Evolutionary conservation across 2,888 invertebrate genomes (phyloP), one percentile per base, ranked within the genome.

Genomic region (Agrochola litura): DNA sequence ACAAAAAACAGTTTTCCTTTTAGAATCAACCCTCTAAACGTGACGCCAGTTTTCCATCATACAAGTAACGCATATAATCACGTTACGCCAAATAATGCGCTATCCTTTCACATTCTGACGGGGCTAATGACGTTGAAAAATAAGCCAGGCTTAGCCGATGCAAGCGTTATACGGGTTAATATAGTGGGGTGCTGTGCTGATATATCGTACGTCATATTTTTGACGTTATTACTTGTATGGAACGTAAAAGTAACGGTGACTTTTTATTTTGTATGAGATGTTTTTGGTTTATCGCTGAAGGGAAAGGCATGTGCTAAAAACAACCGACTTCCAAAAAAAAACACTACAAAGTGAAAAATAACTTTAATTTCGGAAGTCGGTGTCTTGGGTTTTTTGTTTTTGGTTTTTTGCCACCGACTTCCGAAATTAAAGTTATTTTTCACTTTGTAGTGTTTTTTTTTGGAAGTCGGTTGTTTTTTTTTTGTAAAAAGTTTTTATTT

Each of bases 111-210:
- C 86, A 88, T 90, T 89, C 86, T 91, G 91, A 91, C 91, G 88
- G 77, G 85, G 68, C 91, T 91, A 92, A 92, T 92, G 92, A 91
- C 89, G 90, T 88, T 92, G 92, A 92, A 92, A 92, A 92, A 91
- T 91, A 91, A 91, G 86, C 91, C 89, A 80, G 88, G 92, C 88
- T 91, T 90, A 90, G 92, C 87, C 89, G 89, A 91, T 91, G 91
- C 91, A 91, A 84, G 91, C 89, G 86, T 85, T 88, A 86, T 82
- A 89, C 81, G 86, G 88, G 82, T 89, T 88, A 86, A 84, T 89
- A 88, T 84, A 86, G 86, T 86, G 81, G 91, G 92, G 92, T 90
- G 90, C 81, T 74, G 85, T 85, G 77, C 88, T 91, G 91, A 92
- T 91, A 90, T 91, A 92, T 92, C 82, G 86, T 88, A 75, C 84